Percentiles rank a stretch among this genome's conserved stretches.
These are phyloP conservation scores for Oryzias celebensis DNA, from an alignment of 2,113 vertebrate species.

Conservation along the genomic window DNA sequence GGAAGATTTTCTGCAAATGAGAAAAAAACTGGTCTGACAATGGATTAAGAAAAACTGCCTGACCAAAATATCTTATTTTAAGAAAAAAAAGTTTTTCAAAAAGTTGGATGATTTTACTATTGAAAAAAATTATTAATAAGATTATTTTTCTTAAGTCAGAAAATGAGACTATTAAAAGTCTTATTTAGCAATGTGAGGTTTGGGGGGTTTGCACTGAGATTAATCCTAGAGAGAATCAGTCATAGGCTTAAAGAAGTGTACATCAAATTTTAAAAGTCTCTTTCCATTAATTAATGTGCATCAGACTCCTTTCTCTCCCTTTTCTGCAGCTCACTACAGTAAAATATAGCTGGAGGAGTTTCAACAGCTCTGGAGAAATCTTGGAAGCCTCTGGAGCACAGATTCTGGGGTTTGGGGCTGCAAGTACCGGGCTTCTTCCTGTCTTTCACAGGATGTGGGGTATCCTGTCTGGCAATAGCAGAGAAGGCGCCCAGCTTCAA, in stretches of 20 bases:
- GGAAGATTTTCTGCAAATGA: no score
- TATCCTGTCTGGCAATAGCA: conserved; percentile 81
- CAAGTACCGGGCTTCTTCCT: conserved; percentile 59
- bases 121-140: no score
- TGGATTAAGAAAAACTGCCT: no score
- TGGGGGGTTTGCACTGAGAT: conserved; percentile 66
- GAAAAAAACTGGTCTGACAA: no score
- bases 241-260: conserved; percentile 72
- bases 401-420: conserved; percentile 41
- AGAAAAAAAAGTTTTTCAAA: no score
- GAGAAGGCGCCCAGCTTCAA: conserved; percentile 65
- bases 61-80: no score
- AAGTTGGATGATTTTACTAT: no score
- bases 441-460: conserved; percentile 82
- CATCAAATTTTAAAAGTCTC: conserved; percentile 16
- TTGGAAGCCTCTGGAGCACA: conserved; percentile 46
- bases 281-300: neutral
- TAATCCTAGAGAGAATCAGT: conserved; percentile 65
- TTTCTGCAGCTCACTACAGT: neutral
- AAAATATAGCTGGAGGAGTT: conserved; percentile 5
- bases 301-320: neutral
- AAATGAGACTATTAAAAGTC: no score
- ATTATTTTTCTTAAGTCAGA: no score
- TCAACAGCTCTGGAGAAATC: conserved; percentile 8
- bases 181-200: conserved; percentile 22